These are phyloP conservation scores for Contarinia nasturtii DNA, from an alignment of 1,140 invertebrate genomes.

Conservation along the genomic window DNA sequence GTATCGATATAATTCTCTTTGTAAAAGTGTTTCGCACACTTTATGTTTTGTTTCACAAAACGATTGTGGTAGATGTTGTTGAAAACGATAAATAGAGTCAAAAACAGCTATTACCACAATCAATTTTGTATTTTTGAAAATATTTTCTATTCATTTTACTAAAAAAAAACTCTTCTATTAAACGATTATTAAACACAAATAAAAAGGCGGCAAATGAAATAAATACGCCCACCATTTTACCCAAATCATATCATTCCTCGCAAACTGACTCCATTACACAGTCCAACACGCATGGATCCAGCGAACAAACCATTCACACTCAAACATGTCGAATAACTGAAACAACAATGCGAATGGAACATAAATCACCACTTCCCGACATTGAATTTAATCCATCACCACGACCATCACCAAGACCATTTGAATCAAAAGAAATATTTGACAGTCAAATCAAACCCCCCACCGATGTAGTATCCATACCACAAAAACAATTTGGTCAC, in stretches of 20 bases:
- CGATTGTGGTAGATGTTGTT: too few relatives aligned
- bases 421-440: slow-evolving; percentile 4
- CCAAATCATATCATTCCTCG: not conserved
- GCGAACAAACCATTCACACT: slow-evolving; percentile 23
- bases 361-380: slow-evolving; percentile 9
- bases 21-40: too few relatives aligned
- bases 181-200: not conserved
- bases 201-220: not conserved
- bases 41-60: too few relatives aligned
- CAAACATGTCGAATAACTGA: slow-evolving; percentile 24
- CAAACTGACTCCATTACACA: not conserved
- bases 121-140: not conserved
- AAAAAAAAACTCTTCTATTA: not conserved
- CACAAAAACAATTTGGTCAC: not conserved
- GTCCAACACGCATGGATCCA: slow-evolving; percentile 16
- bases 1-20: too few relatives aligned
- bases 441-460: slow-evolving; percentile 11
- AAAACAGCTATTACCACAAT: too few relatives aligned
- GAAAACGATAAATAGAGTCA: too few relatives aligned
- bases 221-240: not conserved
- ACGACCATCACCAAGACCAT: slow-evolving; percentile 5
- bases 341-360: slow-evolving; percentile 24
- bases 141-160: not conserved
- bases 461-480: slow-evolving; percentile 5
- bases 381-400: not conserved